These are phyloP conservation scores for Diphyllodes magnificus DNA, from an alignment of 2,113 vertebrate species.

Conservation along the genomic window DNA sequence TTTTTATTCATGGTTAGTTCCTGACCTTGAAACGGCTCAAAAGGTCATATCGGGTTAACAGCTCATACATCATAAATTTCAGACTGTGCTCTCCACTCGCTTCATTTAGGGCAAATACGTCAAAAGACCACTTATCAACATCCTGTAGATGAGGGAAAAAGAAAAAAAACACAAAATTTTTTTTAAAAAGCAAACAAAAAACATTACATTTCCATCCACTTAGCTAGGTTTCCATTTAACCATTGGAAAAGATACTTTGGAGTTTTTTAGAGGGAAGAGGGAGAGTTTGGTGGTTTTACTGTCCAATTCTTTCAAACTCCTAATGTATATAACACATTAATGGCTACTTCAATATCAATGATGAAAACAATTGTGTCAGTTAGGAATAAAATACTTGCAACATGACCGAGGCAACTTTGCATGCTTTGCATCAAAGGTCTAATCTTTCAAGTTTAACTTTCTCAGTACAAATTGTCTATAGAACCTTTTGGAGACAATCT, in stretches of 20 bases:
- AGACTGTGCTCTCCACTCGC: slow-evolving; percentile 92
- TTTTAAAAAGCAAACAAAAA: background rate
- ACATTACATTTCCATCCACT: background rate
- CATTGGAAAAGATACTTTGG: background rate
- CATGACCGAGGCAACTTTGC: background rate
- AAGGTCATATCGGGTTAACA: slow-evolving; percentile 97
- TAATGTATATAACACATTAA: background rate
- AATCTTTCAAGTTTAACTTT: background rate
- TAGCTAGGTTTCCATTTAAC: background rate
- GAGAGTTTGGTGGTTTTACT: background rate
- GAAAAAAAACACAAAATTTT: background rate
- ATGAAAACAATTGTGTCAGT: background rate
- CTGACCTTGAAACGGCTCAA: slow-evolving; percentile 97
- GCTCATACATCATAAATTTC: slow-evolving; percentile 97
- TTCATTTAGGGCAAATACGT: slow-evolving; percentile 92
- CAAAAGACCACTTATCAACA: slow-evolving; percentile 97
- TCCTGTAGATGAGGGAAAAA: slow-evolving; percentile 71
- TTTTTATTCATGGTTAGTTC: background rate
- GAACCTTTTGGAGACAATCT: background rate
- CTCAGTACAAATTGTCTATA: background rate
- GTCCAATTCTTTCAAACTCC: background rate
- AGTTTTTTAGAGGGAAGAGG: background rate
- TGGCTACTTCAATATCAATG: background rate
- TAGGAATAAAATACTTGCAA: background rate
- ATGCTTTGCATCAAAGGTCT: background rate